Evolutionary conservation across 2,797 vertebrate species (phyloP).

Genomic region (Pelodytes ibericus): DNA sequence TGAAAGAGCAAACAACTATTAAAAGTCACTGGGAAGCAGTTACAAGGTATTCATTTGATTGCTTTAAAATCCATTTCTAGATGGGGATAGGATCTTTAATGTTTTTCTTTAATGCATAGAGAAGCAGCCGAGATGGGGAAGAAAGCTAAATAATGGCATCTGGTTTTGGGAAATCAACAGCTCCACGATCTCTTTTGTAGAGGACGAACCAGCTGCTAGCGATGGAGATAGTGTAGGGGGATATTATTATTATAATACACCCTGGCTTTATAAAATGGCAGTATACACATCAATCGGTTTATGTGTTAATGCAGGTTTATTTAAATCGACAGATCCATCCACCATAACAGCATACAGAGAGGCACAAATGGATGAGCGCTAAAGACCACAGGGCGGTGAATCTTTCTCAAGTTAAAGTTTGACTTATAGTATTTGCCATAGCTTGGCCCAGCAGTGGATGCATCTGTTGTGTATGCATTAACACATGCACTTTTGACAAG

Average conservation of each 20-base stretch:
- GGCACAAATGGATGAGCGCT: too few relatives aligned
- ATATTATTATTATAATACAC: background rate
- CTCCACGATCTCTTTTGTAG: background rate
- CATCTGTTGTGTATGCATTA: too few relatives aligned
- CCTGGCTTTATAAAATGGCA: too few relatives aligned
- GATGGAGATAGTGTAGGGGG: background rate
- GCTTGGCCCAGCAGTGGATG: too few relatives aligned
- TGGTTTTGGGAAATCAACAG: background rate
- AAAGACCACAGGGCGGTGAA: too few relatives aligned
- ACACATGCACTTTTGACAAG: too few relatives aligned
- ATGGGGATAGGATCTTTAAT: constrained; percentile 19
- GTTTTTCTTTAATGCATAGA: constrained; percentile 2
- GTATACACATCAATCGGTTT: too few relatives aligned
- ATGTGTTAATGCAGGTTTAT: too few relatives aligned
- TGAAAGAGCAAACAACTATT: constrained; percentile 20
- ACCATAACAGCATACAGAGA: too few relatives aligned
- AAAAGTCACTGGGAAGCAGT: constrained; percentile 3
- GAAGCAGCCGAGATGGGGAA: background rate
- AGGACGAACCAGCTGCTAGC: background rate
- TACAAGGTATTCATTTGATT: constrained; percentile 1
- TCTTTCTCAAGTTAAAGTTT: too few relatives aligned
- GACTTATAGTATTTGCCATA: too few relatives aligned
- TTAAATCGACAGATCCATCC: too few relatives aligned
- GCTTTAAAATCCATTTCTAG: constrained; percentile 14
- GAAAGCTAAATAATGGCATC: constrained; percentile 1